Evolutionary conservation across 2,113 vertebrate species (phyloP), one percentile per base, ranked within the genome.

Genomic region (Aix galericulata): DNA sequence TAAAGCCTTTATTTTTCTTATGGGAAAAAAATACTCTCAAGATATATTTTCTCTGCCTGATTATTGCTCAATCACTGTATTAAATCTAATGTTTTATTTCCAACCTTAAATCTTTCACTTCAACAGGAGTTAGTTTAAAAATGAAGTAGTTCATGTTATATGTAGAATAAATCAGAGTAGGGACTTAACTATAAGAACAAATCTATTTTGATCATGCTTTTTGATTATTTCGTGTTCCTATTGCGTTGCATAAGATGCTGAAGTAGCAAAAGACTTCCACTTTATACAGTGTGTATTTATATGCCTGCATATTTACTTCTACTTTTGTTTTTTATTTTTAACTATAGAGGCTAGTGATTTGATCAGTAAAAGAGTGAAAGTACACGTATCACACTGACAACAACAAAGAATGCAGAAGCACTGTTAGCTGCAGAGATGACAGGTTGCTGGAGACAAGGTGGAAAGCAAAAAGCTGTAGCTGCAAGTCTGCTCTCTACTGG

Each of bases 401-500:
- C 94, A 91, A 98, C 87, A n/a, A 66, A 94, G 96, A 95, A 97
- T 92, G 96, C 97, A 82, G 92, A 97, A 98, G 97, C 98, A 69
- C 59, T 71, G 67, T 96, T 93, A 89, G 96, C 87, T 76, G 95
- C 94, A 84, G 95, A 82, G 56, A 91, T 81, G 78, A 96, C 59
- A 94, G 90, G 32, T 38, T 88, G 92, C 67, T 25, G 74, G 80
- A 94, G 89, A 97, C 91, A 91, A 69, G 66, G 95, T 60, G 60
- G 27, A 69, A 96, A 94, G 97, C 95, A 81, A 86, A 66, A 96
- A 74, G 97, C 69, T 88, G 94, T 64, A 93, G 94, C 81, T 87
- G 95, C 86, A 94, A 80, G 87, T 81, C 69, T 97, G 97, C 92
- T 96, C 94, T 97, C 68, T 91, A 82, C 93, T 40, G 95, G 89